These are phyloP conservation scores for Globodera ellingtonae DNA, from an alignment of 1,140 invertebrate genomes.

Conservation along the genomic window DNA sequence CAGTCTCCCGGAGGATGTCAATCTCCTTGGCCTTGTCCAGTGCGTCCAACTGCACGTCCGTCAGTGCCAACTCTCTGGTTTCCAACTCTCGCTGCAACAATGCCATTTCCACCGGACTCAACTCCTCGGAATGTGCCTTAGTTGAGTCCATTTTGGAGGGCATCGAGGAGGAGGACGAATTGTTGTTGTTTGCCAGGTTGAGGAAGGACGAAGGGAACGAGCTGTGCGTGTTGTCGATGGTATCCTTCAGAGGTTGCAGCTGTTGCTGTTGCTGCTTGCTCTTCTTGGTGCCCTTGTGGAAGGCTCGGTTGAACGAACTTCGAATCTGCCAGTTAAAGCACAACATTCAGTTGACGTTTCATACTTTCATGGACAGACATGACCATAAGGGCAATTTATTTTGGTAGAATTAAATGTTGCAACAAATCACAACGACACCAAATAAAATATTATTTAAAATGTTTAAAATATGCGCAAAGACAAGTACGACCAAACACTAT, in stretches of 20 bases:
- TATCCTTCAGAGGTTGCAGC: background rate
- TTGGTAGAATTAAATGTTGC: background rate
- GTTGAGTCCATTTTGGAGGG: constrained; percentile 27
- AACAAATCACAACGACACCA: constrained; percentile 2
- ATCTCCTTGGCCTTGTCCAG: constrained; percentile 93
- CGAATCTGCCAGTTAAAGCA: constrained; percentile 72
- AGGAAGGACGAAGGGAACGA: background rate
- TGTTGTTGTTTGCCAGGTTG: too few species aligned
- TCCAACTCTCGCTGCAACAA: constrained; percentile 82
- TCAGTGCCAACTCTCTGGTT: constrained; percentile 92
- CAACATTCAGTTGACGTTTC: background rate
- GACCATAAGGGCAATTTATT: background rate
- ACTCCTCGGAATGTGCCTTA: constrained; percentile 1
- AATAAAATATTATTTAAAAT: too few species aligned
- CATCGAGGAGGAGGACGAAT: constrained; percentile 19
- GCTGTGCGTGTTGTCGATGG: constrained; percentile 59
- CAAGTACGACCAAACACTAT: background rate
- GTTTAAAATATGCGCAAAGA: too few species aligned
- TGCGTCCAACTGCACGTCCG: constrained; percentile 91
- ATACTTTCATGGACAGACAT: background rate
- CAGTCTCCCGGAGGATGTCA: constrained; percentile 91
- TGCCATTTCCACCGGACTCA: background rate
- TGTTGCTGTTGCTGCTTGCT: constrained; percentile 48
- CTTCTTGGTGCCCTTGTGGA: constrained; percentile 76
- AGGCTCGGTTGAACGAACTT: constrained; percentile 96